Conservation (phyloP, 1,140 invertebrate genomes). For the Drosophila nasuta region DNA sequence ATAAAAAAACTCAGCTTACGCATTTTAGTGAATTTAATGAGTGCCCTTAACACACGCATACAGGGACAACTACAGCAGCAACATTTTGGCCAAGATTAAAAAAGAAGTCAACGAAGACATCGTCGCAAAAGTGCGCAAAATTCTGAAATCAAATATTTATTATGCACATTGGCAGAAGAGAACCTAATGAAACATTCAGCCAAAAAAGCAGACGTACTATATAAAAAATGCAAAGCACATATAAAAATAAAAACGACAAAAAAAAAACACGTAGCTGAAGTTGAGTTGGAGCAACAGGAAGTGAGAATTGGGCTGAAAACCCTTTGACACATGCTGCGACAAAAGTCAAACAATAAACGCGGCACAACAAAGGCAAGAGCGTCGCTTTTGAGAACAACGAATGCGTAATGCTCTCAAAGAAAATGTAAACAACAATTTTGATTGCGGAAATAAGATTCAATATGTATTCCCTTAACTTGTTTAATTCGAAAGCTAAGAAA, state of each 20-base stretch:
- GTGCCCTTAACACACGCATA: slow-evolving; percentile 12
- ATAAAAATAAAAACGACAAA: slow-evolving; percentile 44
- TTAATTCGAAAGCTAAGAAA: background rate
- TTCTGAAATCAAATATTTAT: slow-evolving; percentile 61
- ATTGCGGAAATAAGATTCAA: background rate
- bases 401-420: background rate
- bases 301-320: slow-evolving; percentile 28
- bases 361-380: background rate
- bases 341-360: slow-evolving; percentile 31
- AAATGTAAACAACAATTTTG: background rate
- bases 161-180: slow-evolving; percentile 45
- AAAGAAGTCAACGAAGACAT: slow-evolving; percentile 1
- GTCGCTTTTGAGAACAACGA: background rate
- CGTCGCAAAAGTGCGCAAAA: slow-evolving; percentile 29
- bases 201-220: slow-evolving; percentile 14
- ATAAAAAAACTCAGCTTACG: slow-evolving; percentile 40
- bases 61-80: background rate
- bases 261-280: slow-evolving; percentile 3
- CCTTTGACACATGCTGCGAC: slow-evolving; percentile 46
- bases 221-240: slow-evolving; percentile 57
- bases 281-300: slow-evolving; percentile 17
- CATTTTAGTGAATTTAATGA: slow-evolving; percentile 64
- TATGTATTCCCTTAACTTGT: background rate
- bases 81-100: slow-evolving; percentile 12
- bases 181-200: slow-evolving; percentile 37